These are phyloP conservation scores for Sorex araneus DNA, from an alignment of 2,113 vertebrate species.

Conservation along the genomic window DNA sequence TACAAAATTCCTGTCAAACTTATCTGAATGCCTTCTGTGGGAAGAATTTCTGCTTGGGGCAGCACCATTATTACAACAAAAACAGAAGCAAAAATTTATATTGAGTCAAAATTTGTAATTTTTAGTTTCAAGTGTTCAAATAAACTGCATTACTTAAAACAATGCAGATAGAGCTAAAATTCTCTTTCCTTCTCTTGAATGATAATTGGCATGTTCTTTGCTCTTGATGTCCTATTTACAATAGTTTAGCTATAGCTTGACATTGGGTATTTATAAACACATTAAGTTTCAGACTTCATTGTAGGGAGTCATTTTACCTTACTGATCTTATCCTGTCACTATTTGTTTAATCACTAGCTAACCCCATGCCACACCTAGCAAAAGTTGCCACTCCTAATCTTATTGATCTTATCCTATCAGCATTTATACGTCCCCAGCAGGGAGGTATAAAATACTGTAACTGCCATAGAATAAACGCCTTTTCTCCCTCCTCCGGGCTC, in stretches of 20 bases:
- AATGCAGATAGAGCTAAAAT: not conserved
- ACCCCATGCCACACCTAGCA: too few relatives aligned
- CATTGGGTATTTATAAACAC: not conserved
- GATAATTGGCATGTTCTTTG: not conserved
- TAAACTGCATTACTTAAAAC: not conserved
- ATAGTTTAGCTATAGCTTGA: not conserved
- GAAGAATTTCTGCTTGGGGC: not conserved
- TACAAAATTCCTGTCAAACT: conserved; percentile 49
- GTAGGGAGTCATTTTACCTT: too few relatives aligned
- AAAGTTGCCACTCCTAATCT: too few relatives aligned
- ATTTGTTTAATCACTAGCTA: too few relatives aligned
- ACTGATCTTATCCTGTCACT: too few relatives aligned
- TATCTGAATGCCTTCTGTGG: not conserved
- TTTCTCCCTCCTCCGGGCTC: too few relatives aligned
- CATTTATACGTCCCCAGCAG: too few relatives aligned
- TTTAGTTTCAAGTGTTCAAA: conserved; percentile 13
- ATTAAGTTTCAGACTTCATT: not conserved
- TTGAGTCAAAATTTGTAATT: not conserved
- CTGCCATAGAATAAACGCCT: too few relatives aligned
- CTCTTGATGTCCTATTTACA: not conserved
- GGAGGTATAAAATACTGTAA: too few relatives aligned
- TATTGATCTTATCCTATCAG: too few relatives aligned
- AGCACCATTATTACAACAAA: conserved; percentile 37
- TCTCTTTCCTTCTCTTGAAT: not conserved
- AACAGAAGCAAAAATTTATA: not conserved